Conservation (phyloP, 2,888 invertebrate genomes). For the Pristionchus japonicus region DNA sequence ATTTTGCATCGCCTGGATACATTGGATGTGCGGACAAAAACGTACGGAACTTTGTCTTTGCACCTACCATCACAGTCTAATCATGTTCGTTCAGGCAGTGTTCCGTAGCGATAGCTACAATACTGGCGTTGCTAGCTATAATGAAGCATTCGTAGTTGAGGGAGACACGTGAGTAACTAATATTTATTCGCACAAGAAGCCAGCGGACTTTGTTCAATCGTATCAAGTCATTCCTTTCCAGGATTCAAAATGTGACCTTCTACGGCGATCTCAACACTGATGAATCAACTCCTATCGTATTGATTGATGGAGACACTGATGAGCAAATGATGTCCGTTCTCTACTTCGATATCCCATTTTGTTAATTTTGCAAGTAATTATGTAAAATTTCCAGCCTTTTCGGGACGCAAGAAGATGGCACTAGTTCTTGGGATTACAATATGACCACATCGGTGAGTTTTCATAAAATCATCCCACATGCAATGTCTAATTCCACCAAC, state of each 20-base stretch:
- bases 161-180: background rate
- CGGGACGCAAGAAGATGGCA: no score
- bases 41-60: background rate
- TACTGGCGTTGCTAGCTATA: background rate
- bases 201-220: no score
- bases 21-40: background rate
- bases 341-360: no score
- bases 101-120: background rate
- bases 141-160: background rate
- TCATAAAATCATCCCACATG: no score
- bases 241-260: background rate
- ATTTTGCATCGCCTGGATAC: background rate
- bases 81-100: no score
- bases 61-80: background rate
- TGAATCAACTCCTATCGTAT: background rate
- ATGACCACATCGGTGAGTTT: no score
- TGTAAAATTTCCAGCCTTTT: no score
- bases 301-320: background rate
- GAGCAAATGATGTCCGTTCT: background rate
- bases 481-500: no score
- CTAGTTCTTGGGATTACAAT: no score
- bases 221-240: background rate
- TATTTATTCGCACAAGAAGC: background rate
- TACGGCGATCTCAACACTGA: background rate
- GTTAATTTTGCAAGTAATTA: background rate